Percentiles rank a stretch among this genome's conserved stretches.
These are phyloP conservation scores for Paralvinella palmiformis DNA, from an alignment of 1,140 invertebrate species.

Conservation along the genomic window DNA sequence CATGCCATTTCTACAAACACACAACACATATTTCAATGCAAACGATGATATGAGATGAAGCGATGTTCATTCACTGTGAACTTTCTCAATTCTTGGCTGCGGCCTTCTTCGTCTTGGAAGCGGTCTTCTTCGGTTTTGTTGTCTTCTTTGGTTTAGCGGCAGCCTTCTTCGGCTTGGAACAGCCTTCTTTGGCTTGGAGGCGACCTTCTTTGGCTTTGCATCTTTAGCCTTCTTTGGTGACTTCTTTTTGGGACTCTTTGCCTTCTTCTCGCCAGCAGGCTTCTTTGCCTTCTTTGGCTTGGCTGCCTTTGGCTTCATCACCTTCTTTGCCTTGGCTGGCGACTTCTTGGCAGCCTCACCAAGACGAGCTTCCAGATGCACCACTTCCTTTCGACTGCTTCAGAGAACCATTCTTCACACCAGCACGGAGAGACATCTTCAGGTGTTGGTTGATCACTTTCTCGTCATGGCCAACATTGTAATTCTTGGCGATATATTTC, in stretches of 20 bases:
- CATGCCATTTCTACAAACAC: no score
- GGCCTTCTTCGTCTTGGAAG: no score
- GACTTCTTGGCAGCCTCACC: slow-evolving; percentile 28
- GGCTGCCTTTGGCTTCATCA: slow-evolving; percentile 23
- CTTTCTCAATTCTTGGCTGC: no score
- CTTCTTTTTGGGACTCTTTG: slow-evolving; percentile 18
- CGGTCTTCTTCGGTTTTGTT: no score
- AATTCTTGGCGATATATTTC: slow-evolving; percentile 46
- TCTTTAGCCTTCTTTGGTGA: slow-evolving; percentile 17
- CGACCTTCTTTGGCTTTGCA: slow-evolving; percentile 29
- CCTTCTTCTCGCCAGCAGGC: not conserved
- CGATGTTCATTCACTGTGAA: no score
- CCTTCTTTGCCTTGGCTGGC: slow-evolving; percentile 19
- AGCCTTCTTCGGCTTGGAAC: slow-evolving; percentile 26
- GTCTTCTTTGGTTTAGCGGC: no score
- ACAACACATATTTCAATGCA: no score
- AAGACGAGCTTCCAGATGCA: slow-evolving; percentile 44
- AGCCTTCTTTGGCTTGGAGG: slow-evolving; percentile 27
- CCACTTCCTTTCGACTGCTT: slow-evolving; percentile 43
- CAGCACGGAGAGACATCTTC: slow-evolving; percentile 34
- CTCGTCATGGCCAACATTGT: slow-evolving; percentile 41
- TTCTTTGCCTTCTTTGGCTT: slow-evolving; percentile 23
- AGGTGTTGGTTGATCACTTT: slow-evolving; percentile 35
- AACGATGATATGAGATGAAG: no score
- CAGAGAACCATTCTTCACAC: slow-evolving; percentile 32